Evolutionary conservation across 2,888 invertebrate species (phyloP).

Genomic region (Charanyca ferruginea): DNA sequence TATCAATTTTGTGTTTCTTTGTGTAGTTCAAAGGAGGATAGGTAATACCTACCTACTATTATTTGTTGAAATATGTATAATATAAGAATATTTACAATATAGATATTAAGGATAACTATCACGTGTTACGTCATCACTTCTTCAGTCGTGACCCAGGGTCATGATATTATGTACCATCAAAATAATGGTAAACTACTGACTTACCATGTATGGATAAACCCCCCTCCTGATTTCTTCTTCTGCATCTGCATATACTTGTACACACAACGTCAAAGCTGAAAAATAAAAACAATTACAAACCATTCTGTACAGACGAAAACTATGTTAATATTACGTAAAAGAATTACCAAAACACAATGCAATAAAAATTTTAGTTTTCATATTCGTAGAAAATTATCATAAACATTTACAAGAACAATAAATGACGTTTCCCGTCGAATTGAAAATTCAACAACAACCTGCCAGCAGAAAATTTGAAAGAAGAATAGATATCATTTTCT

Average conservation of each 20-base stretch:
- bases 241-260: constrained; percentile 72
- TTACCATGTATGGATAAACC: constrained; percentile 81
- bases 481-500: constrained; percentile 74
- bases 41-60: not conserved
- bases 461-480: constrained; percentile 81
- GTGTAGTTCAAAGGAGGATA: no score
- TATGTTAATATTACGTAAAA: constrained; percentile 1
- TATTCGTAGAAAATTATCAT: constrained; percentile 72
- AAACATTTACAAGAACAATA: constrained; percentile 70
- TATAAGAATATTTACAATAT: no score
- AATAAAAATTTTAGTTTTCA: constrained; percentile 75
- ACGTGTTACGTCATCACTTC: not conserved
- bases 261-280: constrained; percentile 67
- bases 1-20: not conserved
- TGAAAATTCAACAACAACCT: constrained; percentile 59
- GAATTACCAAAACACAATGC: constrained; percentile 77
- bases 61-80: constrained; percentile 1
- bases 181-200: constrained; percentile 33
- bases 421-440: constrained; percentile 70
- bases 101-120: not conserved
- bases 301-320: constrained; percentile 5
- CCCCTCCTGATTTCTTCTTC: constrained; percentile 80
- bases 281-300: constrained; percentile 43
- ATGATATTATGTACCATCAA: constrained; percentile 5
- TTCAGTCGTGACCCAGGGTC: not conserved